phyloP scores from a whole-genome alignment of 2,888 invertebrate species.

The Drosophila phalerata region DNA sequence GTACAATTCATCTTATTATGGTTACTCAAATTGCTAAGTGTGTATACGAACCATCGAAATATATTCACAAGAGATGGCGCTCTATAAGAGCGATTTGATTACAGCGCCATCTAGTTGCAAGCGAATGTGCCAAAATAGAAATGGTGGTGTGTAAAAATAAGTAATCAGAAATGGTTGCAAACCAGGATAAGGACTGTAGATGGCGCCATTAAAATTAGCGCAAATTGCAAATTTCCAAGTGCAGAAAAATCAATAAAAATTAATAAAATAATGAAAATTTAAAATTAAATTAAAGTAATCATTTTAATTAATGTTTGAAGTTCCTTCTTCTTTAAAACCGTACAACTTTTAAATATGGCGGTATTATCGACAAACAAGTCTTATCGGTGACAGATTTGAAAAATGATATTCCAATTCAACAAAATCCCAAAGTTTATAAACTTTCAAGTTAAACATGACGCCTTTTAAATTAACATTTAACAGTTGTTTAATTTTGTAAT shows the following conservation, averaged over 20 bases:
- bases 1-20: background rate
- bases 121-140: background rate
- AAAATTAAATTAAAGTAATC: too few species aligned
- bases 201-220: background rate
- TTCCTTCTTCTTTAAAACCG: too few species aligned
- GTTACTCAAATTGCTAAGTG: background rate
- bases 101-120: background rate
- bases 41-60: background rate
- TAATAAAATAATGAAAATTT: too few species aligned
- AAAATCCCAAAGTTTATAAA: background rate
- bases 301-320: too few species aligned
- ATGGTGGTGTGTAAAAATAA: background rate
- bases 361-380: too few species aligned
- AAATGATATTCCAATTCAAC: too few species aligned
- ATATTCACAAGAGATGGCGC: background rate
- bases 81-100: too few species aligned
- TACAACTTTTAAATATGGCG: too few species aligned
- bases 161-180: background rate
- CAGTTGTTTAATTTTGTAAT: background rate
- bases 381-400: too few species aligned
- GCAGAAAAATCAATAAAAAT: too few species aligned
- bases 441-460: conserved; percentile 6
- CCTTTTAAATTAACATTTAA: background rate
- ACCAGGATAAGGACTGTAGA: conserved; percentile 1
- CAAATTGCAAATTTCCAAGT: too few species aligned